A percentile compares a stretch with the other conserved stretches of the same genome.
Conservation (phyloP, 2,113 vertebrate genomes). For the Rousettus leschenaultii region DNA sequence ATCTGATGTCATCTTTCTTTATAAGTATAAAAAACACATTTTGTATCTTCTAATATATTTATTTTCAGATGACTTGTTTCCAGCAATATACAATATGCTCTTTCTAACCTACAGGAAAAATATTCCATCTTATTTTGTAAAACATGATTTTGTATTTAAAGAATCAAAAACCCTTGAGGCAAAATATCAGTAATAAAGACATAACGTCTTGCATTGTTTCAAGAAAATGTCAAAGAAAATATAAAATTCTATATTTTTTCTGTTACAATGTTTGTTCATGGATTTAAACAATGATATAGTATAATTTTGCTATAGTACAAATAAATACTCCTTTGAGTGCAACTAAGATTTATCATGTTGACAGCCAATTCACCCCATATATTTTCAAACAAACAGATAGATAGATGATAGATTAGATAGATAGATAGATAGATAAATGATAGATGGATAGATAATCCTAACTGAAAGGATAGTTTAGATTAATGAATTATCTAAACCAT, state of each 20-base stretch:
- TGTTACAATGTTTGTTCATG: not conserved
- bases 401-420: not conserved
- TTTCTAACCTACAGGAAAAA: not conserved
- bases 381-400: not conserved
- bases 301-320: not conserved
- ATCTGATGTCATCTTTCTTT: slow-evolving; percentile 73
- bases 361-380: not conserved
- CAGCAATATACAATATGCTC: not conserved
- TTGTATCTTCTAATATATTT: slow-evolving; percentile 62
- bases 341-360: not conserved
- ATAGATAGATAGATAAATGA: not conserved
- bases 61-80: slow-evolving; percentile 59
- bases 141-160: not conserved
- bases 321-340: not conserved
- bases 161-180: not conserved
- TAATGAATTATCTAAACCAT: not conserved
- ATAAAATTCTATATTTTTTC: not conserved
- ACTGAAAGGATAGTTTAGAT: not conserved
- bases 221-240: not conserved
- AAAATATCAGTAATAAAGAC: not conserved
- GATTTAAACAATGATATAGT: slow-evolving; percentile 1
- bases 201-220: not conserved
- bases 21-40: slow-evolving; percentile 73
- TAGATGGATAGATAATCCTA: not conserved
- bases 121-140: not conserved